Base-by-base conservation (phyloP, 2,113 vertebrate species). In the Colaptes auratus region DNA sequence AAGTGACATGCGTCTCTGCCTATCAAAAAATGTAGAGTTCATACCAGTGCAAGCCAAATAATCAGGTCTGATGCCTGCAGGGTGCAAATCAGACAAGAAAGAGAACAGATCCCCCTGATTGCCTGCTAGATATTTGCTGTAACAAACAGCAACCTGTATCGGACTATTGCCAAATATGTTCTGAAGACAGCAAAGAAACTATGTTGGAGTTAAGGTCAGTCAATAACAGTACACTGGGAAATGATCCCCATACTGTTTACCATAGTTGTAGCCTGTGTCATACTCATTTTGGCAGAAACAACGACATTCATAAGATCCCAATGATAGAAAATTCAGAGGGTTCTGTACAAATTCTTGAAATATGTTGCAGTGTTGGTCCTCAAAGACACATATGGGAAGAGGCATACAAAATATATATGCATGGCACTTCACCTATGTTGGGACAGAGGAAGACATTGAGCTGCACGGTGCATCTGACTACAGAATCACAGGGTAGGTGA, bases 51-150 rank as follows among this genome's bases (percentile, higher is more conserved):
- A 72, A 33, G 33, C 12, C 35, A 72, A 64, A 59, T 31, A 30
- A 75, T 18, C 19, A 73, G 30, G 6, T 58, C 23, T 72, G 58
- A 79, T 82, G 12, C 30, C 66, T 72, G 16, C 42, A 84, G 50
- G 15, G 15, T 72, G 24, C 27, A 73, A 79, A 82, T 69, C 28
- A 58, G 15, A 75, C 11, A 52, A 71, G 30, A 59, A 84, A 89
- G 28, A 82, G 30, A 55, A 46, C 0, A 0, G 27, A 42, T 81
- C 12, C 21, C n/a, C 36, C 12, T n/a, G 12, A 18, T 48, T 1
- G 1, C 14, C 15, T 86, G 15, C 19, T 53, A 35, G 42, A 44
- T 7, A 13, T 85, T 36, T 71, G 35, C 23, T 66, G 10, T 76
- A 50, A 69, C 12, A 77, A 66, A n/a, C 50, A 79, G 15, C 58